Percentiles rank a stretch among this genome's conserved stretches.
Evolutionary conservation across 2,888 invertebrate species (phyloP).

Genomic region (Trimorus sp.): DNA sequence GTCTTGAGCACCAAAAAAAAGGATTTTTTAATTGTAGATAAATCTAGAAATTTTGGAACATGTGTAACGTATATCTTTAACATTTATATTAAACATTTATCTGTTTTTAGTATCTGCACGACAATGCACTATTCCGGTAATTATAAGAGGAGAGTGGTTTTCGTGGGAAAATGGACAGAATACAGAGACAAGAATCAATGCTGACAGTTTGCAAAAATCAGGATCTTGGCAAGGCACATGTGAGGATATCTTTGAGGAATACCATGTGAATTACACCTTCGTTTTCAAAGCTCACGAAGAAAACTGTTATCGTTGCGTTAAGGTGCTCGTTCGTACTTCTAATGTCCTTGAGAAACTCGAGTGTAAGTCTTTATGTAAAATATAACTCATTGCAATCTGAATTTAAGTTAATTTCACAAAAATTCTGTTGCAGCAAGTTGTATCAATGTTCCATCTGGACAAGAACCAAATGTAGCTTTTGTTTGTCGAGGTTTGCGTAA

Average conservation of each 20-base stretch:
- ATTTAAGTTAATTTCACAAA: neutral
- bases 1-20: no score
- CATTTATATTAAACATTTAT: no score
- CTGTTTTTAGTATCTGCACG: conserved; percentile 20
- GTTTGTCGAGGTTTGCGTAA: conserved; percentile 89
- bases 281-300: conserved; percentile 84
- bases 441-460: conserved; percentile 85
- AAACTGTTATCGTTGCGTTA: conserved; percentile 92
- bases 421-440: conserved; percentile 85
- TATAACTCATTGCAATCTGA: neutral
- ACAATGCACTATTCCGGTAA: conserved; percentile 88
- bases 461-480: conserved; percentile 88
- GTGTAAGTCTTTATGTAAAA: conserved; percentile 83
- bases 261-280: conserved; percentile 92
- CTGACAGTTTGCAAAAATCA: conserved; percentile 88
- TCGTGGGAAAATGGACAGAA: conserved; percentile 94
- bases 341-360: conserved; percentile 95
- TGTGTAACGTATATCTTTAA: no score
- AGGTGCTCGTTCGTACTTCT: conserved; percentile 91
- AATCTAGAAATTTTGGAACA: no score
- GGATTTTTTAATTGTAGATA: no score
- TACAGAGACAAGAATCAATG: conserved; percentile 91
- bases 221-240: conserved; percentile 90
- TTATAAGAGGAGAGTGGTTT: conserved; percentile 94
- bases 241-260: conserved; percentile 88